Conservation (phyloP, 2,888 invertebrate genomes). For the Deilephila porcellus region DNA sequence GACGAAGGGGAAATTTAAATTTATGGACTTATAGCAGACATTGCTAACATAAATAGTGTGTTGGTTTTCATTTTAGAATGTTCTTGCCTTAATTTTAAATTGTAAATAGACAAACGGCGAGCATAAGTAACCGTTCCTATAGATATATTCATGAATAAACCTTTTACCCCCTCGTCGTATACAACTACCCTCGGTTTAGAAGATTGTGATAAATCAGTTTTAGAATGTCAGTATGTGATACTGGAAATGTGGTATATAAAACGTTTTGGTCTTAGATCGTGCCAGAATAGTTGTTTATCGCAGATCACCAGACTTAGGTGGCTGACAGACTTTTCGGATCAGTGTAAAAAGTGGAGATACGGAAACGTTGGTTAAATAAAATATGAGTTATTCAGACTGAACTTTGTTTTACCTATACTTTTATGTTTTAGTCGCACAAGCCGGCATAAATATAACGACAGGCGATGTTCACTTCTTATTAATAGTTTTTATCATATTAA, state of each 20-base stretch:
- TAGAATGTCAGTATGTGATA: neutral
- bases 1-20: neutral
- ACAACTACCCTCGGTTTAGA: neutral
- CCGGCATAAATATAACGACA: neutral
- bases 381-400: conserved; percentile 6
- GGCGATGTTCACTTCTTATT: neutral
- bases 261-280: neutral
- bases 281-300: neutral
- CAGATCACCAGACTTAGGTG: neutral
- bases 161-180: neutral
- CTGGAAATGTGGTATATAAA: conserved; percentile 4
- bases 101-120: neutral
- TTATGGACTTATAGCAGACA: neutral
- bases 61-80: neutral
- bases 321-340: conserved; percentile 15
- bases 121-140: neutral
- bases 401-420: conserved; percentile 2
- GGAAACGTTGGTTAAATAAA: conserved; percentile 13
- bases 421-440: conserved; percentile 1
- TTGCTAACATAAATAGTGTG: neutral
- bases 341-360: neutral
- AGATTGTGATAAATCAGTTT: conserved; percentile 18
- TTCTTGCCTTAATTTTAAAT: conserved; percentile 11
- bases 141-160: neutral
- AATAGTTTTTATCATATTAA: too few species aligned